phyloP scores from a whole-genome alignment of 2,888 invertebrate genomes.

The Thumatha senex region DNA sequence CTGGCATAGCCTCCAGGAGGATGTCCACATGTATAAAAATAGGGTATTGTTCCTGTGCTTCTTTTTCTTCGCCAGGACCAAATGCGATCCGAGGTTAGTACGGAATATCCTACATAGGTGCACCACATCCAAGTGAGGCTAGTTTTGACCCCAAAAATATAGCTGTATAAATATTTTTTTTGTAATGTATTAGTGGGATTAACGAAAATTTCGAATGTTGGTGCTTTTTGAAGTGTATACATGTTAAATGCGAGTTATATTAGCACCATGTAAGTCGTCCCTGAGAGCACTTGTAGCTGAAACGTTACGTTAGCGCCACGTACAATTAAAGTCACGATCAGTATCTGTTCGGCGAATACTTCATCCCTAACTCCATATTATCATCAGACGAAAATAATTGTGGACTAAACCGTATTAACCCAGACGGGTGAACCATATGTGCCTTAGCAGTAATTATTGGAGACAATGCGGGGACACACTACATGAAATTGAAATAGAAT shows the following conservation, averaged over 20 bases:
- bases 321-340: conserved; percentile 79
- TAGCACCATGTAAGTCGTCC: conserved; percentile 52
- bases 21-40: too few species aligned
- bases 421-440: conserved; percentile 34
- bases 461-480: conserved; percentile 14
- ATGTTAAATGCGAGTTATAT: not conserved
- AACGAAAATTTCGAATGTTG: too few species aligned
- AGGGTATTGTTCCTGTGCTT: too few species aligned
- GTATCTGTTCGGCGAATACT: conserved; percentile 76
- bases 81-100: too few species aligned
- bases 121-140: too few species aligned
- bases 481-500: not conserved
- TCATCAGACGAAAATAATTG: conserved; percentile 42
- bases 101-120: too few species aligned
- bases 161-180: too few species aligned
- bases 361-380: conserved; percentile 46
- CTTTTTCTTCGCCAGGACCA: too few species aligned
- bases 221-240: too few species aligned
- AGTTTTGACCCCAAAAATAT: too few species aligned
- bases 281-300: conserved; percentile 56
- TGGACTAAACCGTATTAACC: conserved; percentile 31
- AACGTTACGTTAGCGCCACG: conserved; percentile 79
- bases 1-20: too few species aligned
- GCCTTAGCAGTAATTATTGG: conserved; percentile 34
- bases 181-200: too few species aligned